Base-by-base conservation (phyloP, 2,113 vertebrate genomes). In the Leiothrix lutea region DNA sequence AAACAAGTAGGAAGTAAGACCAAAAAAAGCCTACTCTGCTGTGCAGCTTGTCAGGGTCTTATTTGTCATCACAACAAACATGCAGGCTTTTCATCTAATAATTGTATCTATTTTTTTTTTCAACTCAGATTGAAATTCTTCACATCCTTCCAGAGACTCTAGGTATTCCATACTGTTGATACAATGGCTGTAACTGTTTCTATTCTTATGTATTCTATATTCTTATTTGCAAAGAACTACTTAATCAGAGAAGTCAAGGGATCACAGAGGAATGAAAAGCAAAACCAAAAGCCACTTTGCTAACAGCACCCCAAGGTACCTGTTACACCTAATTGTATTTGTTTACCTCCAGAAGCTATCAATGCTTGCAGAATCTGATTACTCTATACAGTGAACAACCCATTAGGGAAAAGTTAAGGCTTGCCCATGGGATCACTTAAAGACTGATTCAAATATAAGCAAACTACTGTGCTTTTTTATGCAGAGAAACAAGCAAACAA, bases 291-390 rank as follows among this genome's bases (percentile, higher is more conserved):
- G 60, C 73, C 60, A 45, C 53, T 71, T 74, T n/a, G 53, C 5
- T 44, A 79, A 80, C 90, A 73, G 58, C 38, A 94, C 42, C 64
- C 48, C 6, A 11, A 83, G 80, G 89, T 80, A 89, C 53, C 19
- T 73, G 44, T 40, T 92, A 95, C 48, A 81, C 44, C 82, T 87
- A 86, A 95, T 88, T 84, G 67, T 69, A 74, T 92, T 94, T 83
- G 44, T 91, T 88, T 80, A 70, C 80, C 67, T 95, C 60, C 65
- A 75, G 66, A 80, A 96, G 70, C 44, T 77, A 73, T 36, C 62
- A 80, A 38, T 28, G 53, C 36, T 45, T 86, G 54, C 19, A 83
- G 66, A 53, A 75, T 75, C n/a, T 74, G 51, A 57, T 69, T 86
- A 57, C 47, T 79, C 15, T 33, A 24, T 14, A 51, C 11, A 69